phyloP scores from a whole-genome alignment of 2,113 vertebrate species.

The Ageneiosus marmoratus region DNA sequence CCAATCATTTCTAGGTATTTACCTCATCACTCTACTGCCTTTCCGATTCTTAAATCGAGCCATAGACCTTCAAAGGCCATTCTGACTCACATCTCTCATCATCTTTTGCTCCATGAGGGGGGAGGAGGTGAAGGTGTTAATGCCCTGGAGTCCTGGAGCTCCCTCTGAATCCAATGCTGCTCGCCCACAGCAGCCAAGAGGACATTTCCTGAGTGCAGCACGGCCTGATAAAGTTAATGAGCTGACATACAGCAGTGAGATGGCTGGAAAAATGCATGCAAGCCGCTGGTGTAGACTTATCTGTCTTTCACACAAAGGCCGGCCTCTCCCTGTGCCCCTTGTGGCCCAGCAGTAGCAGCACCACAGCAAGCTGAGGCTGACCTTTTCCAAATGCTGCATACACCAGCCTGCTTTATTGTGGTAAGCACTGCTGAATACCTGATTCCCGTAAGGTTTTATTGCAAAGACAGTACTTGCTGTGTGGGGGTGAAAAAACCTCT shows the following conservation, averaged over 20 bases:
- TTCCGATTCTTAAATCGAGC: constrained; percentile 13
- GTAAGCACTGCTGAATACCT: constrained; percentile 23
- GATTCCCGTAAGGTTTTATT: constrained; percentile 33
- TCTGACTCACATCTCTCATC: constrained; percentile 9
- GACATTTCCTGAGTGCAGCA: constrained; percentile 31
- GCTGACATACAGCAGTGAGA: constrained; percentile 46
- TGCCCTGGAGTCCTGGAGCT: neutral
- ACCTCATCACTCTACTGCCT: neutral
- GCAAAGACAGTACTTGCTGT: neutral
- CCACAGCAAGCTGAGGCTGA: constrained; percentile 46
- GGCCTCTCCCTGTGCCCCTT: constrained; percentile 41
- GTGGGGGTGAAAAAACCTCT: neutral
- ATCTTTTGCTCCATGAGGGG: constrained; percentile 21
- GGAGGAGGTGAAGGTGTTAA: constrained; percentile 26
- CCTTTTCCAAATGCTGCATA: constrained; percentile 50
- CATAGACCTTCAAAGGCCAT: constrained; percentile 27
- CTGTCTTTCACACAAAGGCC: constrained; percentile 49
- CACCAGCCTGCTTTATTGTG: constrained; percentile 37
- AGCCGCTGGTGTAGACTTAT: constrained; percentile 46
- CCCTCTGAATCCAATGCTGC: constrained; percentile 6
- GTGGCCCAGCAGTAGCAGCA: constrained; percentile 42
- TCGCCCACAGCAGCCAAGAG: constrained; percentile 36
- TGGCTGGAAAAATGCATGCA: constrained; percentile 33
- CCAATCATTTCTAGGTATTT: constrained; percentile 17
- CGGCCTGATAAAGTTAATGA: constrained; percentile 52